phyloP scores from a whole-genome alignment of 64 coral and sea anemone genomes.

The Dendrophyllia cribrosa region DNA sequence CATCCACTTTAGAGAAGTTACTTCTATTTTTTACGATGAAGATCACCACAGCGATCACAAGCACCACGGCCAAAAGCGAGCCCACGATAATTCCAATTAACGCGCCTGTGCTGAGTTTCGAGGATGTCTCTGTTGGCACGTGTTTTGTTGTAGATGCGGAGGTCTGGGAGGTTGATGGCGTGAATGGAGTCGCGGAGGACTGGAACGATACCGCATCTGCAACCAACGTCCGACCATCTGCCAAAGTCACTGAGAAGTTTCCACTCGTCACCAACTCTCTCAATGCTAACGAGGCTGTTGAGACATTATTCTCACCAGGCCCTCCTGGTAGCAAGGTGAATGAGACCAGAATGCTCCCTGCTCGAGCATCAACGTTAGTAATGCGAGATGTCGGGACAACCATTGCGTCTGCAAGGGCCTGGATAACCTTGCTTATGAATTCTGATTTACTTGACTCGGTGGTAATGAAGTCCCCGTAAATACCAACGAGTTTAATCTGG shows the following conservation, averaged over 20 bases:
- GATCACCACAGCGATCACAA: neutral
- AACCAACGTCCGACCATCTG: constrained; percentile 27
- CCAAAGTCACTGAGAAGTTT: constrained; percentile 40
- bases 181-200: neutral
- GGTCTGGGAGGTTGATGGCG: neutral
- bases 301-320: constrained; percentile 28
- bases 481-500: constrained; percentile 30
- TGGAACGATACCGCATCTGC: constrained; percentile 41
- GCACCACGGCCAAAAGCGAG: neutral
- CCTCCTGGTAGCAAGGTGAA: constrained; percentile 49
- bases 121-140: neutral
- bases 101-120: neutral
- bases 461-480: constrained; percentile 22
- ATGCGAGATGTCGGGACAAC: constrained; percentile 32
- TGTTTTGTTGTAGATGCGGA: neutral
- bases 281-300: neutral
- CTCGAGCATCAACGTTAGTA: constrained; percentile 5
- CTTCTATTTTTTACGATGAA: neutral
- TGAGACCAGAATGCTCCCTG: constrained; percentile 78
- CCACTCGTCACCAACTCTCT: neutral
- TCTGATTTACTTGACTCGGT: constrained; percentile 9
- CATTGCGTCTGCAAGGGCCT: constrained; percentile 15
- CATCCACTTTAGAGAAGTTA: neutral
- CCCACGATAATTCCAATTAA: constrained; percentile 7
- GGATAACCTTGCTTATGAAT: neutral